Conservation (phyloP, 2,888 invertebrate genomes). For the Sarcophaga subvicina region DNA sequence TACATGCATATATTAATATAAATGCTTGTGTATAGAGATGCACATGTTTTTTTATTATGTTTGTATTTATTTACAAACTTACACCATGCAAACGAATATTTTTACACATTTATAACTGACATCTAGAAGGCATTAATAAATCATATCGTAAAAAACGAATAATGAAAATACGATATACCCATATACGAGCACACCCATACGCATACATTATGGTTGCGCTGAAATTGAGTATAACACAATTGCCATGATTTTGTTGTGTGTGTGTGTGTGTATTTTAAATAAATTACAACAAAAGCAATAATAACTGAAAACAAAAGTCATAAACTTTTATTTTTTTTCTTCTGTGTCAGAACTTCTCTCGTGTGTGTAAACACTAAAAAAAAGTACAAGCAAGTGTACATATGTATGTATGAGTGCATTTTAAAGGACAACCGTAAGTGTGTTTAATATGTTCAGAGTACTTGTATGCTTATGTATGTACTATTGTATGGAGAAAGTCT, state of each 20-base stretch:
- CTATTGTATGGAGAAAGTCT: too few relatives aligned
- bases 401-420: background rate
- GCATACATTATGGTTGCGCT: background rate
- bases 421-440: background rate
- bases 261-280: conserved; percentile 2
- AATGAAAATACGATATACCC: conserved; percentile 41
- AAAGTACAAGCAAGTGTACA: background rate
- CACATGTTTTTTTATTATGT: background rate
- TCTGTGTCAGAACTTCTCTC: background rate
- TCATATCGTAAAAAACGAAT: conserved; percentile 53
- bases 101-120: conserved; percentile 55
- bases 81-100: background rate
- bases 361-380: conserved; percentile 2
- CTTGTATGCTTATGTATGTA: too few relatives aligned
- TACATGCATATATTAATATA: conserved; percentile 19
- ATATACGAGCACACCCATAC: background rate
- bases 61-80: conserved; percentile 10
- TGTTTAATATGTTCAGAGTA: too few relatives aligned
- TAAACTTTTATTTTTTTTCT: conserved; percentile 32
- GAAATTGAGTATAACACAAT: background rate
- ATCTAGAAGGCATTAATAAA: conserved; percentile 63
- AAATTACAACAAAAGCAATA: conserved; percentile 25
- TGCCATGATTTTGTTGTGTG: background rate
- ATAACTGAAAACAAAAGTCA: conserved; percentile 24
- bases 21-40: background rate